Conservation (phyloP, 2,797 vertebrate genomes). For the Anolis apletophallus region DNA sequence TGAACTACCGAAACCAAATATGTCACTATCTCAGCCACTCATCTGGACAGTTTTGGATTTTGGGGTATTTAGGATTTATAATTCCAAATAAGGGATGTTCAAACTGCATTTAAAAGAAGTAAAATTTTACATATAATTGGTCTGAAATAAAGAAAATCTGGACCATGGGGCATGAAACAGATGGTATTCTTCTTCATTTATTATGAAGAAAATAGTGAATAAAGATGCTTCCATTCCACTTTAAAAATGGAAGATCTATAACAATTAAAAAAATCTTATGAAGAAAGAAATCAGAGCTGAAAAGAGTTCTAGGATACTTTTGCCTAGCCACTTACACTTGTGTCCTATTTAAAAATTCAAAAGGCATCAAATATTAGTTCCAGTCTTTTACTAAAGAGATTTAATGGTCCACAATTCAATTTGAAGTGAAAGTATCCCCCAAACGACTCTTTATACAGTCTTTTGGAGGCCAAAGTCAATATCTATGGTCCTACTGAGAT, state of each 20-base stretch:
- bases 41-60: too few relatives aligned
- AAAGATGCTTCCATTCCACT: constrained; percentile 44
- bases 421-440: constrained; percentile 85
- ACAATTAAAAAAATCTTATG: constrained; percentile 63
- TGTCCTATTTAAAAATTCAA: constrained; percentile 73
- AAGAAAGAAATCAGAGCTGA: constrained; percentile 40
- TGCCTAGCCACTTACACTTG: constrained; percentile 37
- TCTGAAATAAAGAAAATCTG: neutral
- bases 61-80: too few relatives aligned
- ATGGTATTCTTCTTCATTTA: neutral
- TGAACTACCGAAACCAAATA: too few relatives aligned
- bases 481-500: constrained; percentile 81
- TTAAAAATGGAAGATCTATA: constrained; percentile 71
- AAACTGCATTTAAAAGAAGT: neutral
- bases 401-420: constrained; percentile 84
- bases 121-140: neutral
- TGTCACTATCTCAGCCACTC: too few relatives aligned
- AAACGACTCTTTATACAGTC: constrained; percentile 88
- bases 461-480: constrained; percentile 89
- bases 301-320: constrained; percentile 48
- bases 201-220: constrained; percentile 6
- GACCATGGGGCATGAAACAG: neutral
- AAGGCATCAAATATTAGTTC: constrained; percentile 61
- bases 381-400: constrained; percentile 77
- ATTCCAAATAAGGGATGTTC: too few relatives aligned